Base-by-base conservation (phyloP, 2,113 vertebrate genomes). In the Chrysemys picta region DNA sequence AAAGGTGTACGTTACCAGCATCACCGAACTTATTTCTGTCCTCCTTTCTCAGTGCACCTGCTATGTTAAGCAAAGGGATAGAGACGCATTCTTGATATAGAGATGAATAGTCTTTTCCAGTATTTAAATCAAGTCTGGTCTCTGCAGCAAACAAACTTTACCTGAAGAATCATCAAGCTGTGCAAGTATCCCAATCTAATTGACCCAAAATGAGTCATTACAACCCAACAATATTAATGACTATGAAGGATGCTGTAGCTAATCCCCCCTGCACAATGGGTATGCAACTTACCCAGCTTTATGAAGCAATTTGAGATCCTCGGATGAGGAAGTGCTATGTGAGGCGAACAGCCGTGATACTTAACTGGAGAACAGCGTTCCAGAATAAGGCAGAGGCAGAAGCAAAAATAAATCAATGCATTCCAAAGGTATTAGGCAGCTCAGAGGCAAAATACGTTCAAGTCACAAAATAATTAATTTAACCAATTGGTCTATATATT, bases 211-310 rank as follows among this genome's bases (percentile, higher is more conserved):
- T n/a, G 69, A 69, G 56, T 27, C 50, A 21, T 10, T 7, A 8
- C 52, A 25, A 56, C 5, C 3, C 79, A 53, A 19, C 76, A 50
- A 80, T 11, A 2, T 79, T n/a, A 21, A 54, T 54, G 19, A 52
- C 81, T 5, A 19, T 1, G 4, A 38, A 82, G 75, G 35, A 16
- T 11, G 2, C 35, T 5, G 50, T 3, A 54, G 10, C 12, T n/a
- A 65, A 3, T 42, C 56, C 85, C 84, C 2, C 0, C 56, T 10
- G 3, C 8, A 52, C 56, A 2, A 10, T 10, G 4, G 21, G 29
- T 22, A 8, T 8, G 49, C 53, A 87, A 96, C 97, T 97, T 96
- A 97, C 97, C 94, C 95, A 89, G 90, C 35, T 59, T 53, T 78
- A 19, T 80, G 93, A 95, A 91, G 87, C 62, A 93, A 78, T 47